Conservation (phyloP, 2,888 invertebrate genomes). For the Onchidella celtica region DNA sequence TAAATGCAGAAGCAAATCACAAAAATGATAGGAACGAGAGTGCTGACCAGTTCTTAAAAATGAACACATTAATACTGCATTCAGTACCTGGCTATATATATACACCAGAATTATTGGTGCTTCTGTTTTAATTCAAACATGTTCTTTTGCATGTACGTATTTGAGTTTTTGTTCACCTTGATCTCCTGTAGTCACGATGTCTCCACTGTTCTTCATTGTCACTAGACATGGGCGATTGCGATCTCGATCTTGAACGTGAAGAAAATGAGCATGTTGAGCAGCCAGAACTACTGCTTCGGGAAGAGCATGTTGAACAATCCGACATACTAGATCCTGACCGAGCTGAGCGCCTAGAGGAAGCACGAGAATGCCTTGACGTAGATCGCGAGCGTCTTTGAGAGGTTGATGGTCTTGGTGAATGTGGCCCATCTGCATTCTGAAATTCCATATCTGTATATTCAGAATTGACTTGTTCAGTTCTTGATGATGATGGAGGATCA, state of each 20-base stretch:
- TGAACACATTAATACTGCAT: too few species aligned
- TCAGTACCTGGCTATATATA: too few species aligned
- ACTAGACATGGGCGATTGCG: constrained; percentile 41
- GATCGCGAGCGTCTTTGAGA: constrained; percentile 11
- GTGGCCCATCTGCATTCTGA: neutral
- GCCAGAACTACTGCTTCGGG: constrained; percentile 47
- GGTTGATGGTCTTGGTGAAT: neutral
- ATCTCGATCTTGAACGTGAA: constrained; percentile 61
- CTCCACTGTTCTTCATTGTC: constrained; percentile 23
- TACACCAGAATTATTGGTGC: too few species aligned
- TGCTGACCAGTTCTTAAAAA: too few species aligned
- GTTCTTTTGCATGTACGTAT: too few species aligned
- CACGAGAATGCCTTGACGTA: neutral
- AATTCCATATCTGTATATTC: neutral
- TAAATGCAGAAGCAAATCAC: too few species aligned
- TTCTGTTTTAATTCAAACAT: too few species aligned
- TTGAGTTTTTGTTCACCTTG: neutral
- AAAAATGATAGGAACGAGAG: too few species aligned
- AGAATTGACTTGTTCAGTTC: neutral
- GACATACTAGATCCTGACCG: constrained; percentile 23
- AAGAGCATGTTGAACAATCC: constrained; percentile 34
- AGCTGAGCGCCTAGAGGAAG: neutral
- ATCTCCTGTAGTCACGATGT: neutral
- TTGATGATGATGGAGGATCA: neutral
- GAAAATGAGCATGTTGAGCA: constrained; percentile 54